These are phyloP conservation scores for Jacana jacana DNA, from an alignment of 2,113 vertebrate species.

Conservation along the genomic window DNA sequence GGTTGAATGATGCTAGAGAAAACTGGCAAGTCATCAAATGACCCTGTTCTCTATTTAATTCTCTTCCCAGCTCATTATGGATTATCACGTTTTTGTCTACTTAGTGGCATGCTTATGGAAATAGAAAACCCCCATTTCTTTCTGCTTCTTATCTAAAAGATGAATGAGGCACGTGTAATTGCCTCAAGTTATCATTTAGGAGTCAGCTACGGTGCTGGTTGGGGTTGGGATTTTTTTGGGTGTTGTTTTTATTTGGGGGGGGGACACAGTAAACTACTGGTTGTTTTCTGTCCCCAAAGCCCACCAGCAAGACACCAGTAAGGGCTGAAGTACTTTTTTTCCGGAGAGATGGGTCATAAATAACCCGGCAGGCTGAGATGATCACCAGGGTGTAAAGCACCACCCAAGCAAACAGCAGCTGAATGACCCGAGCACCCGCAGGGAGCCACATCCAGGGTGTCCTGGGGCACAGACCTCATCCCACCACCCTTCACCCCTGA, in stretches of 20 bases:
- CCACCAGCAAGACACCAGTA: neutral
- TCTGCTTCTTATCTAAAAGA: constrained; percentile 62
- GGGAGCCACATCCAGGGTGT: neutral
- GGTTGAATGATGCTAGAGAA: constrained; percentile 51
- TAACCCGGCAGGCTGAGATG: constrained; percentile 9
- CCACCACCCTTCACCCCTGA: neutral
- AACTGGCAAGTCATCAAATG: constrained; percentile 65
- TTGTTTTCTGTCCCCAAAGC: neutral
- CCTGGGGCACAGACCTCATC: neutral
- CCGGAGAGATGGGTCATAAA: constrained; percentile 40
- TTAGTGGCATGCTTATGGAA: constrained; percentile 57
- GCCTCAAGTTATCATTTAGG: constrained; percentile 52
- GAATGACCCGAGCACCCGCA: neutral
- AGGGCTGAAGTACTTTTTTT: constrained; percentile 32
- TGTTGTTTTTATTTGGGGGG: too few relatives aligned
- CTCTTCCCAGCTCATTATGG: constrained; percentile 70
- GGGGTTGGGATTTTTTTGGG: neutral
- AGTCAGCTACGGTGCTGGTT: neutral
- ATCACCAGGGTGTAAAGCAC: neutral
- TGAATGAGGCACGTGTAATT: constrained; percentile 45
- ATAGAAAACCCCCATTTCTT: constrained; percentile 52
- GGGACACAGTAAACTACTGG: neutral
- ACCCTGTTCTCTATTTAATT: constrained; percentile 64
- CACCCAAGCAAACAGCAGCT: neutral
- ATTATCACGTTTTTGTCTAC: constrained; percentile 73